phyloP scores from a whole-genome alignment of 1,140 invertebrate genomes.

The Panulirus ornatus region DNA sequence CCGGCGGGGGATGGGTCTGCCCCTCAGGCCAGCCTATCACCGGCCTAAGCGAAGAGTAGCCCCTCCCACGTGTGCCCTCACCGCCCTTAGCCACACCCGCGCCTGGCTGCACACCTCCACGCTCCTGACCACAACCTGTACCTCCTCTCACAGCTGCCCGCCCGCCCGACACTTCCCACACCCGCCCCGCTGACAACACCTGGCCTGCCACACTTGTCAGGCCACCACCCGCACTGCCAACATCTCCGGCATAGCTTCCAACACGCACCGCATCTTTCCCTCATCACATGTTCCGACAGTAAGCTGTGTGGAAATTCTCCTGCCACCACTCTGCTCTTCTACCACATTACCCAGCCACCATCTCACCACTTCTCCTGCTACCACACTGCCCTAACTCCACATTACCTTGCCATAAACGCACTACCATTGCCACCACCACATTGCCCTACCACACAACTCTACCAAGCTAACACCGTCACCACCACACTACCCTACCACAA shows the following conservation, averaged over 20 bases:
- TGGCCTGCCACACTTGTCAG: neutral
- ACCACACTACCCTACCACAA: neutral
- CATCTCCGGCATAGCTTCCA: no score
- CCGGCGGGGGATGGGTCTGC: constrained; percentile 42
- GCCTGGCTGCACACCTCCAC: neutral
- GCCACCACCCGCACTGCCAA: neutral
- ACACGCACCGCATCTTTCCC: neutral
- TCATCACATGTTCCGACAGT: no score
- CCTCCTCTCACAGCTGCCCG: neutral
- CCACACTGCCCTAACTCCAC: neutral
- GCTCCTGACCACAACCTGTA: neutral
- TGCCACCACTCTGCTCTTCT: neutral
- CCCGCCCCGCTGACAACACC: constrained; percentile 9
- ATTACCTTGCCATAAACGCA: neutral
- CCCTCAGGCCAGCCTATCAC: constrained; percentile 25
- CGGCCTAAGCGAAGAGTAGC: neutral
- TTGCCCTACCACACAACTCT: neutral
- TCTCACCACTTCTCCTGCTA: neutral
- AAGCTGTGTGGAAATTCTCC: no score
- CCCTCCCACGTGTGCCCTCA: constrained; percentile 13
- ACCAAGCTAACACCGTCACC: no score
- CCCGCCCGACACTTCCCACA: neutral
- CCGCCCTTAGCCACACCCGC: neutral
- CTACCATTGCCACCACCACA: neutral
- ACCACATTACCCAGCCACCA: neutral